These are phyloP conservation scores for Neopelma chrysocephalum DNA, from an alignment of 2,797 vertebrate species.

Conservation along the genomic window DNA sequence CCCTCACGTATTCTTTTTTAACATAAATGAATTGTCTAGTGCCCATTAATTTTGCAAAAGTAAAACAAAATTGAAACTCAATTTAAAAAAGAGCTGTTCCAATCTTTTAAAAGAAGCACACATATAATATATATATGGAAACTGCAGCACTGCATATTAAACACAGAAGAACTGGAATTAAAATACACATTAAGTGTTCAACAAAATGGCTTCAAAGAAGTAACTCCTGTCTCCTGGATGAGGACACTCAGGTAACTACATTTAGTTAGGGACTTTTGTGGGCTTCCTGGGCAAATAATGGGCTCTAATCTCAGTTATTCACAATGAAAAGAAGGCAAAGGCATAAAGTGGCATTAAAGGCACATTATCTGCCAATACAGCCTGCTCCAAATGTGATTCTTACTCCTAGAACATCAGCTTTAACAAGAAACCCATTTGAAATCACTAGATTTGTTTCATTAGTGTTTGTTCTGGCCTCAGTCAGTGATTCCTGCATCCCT, in stretches of 20 bases:
- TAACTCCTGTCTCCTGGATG: background rate
- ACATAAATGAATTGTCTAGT: background rate
- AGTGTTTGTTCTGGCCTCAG: conserved; percentile 1
- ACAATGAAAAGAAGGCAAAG: background rate
- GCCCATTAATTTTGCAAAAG: background rate
- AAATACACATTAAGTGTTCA: background rate
- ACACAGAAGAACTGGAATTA: background rate
- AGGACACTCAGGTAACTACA: background rate
- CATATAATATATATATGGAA: background rate
- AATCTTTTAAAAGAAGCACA: background rate
- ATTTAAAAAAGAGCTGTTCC: background rate
- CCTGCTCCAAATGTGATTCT: conserved; percentile 30
- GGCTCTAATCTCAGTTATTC: conserved; percentile 37
- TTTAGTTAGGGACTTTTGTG: background rate
- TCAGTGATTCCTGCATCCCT: background rate
- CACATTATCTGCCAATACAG: conserved; percentile 42
- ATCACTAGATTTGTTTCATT: conserved; percentile 25
- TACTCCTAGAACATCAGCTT: conserved; percentile 45
- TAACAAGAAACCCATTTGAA: conserved; percentile 42
- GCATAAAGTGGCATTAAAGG: conserved; percentile 25
- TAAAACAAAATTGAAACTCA: conserved; percentile 5
- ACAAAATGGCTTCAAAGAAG: conserved; percentile 1
- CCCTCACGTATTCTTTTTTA: background rate
- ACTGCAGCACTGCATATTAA: background rate
- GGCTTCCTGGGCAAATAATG: conserved; percentile 42